Percentiles rank a stretch among this genome's conserved stretches.
These are phyloP conservation scores for Caloenas nicobarica DNA, from an alignment of 2,113 vertebrate genomes.

Conservation along the genomic window DNA sequence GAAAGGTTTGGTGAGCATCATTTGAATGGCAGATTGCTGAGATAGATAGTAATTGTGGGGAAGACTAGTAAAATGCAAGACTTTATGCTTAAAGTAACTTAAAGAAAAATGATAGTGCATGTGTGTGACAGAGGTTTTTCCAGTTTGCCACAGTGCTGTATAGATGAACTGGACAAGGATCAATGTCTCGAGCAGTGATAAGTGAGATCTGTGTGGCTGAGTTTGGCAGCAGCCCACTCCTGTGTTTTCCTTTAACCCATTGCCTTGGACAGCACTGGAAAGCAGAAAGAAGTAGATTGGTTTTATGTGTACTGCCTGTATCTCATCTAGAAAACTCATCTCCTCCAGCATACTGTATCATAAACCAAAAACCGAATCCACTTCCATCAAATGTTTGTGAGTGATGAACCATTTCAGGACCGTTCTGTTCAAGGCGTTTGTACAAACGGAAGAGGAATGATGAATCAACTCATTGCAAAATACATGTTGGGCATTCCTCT, in stretches of 20 bases:
- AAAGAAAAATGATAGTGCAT: background rate
- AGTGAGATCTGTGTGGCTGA: background rate
- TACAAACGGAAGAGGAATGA: background rate
- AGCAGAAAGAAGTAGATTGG: background rate
- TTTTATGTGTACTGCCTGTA: background rate
- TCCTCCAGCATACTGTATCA: background rate
- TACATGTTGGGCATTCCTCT: background rate
- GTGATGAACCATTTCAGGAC: conserved; percentile 17
- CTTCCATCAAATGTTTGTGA: conserved; percentile 26
- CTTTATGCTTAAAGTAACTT: background rate
- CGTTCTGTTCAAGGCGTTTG: background rate
- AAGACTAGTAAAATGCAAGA: background rate
- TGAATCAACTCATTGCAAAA: background rate
- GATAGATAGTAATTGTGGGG: background rate
- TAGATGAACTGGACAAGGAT: background rate
- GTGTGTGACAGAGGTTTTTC: background rate
- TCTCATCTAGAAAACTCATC: conserved; percentile 41
- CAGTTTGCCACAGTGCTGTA: background rate
- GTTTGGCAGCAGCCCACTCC: background rate
- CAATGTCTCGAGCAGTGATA: background rate
- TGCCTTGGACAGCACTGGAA: background rate
- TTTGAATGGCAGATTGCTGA: background rate
- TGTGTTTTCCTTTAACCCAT: background rate
- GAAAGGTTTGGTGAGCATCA: background rate
- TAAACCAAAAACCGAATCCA: conserved; percentile 22